A percentile compares a stretch with the other conserved stretches of the same genome.
phyloP scores from a whole-genome alignment of 2,113 vertebrate species.

The Lanius ludovicianus region DNA sequence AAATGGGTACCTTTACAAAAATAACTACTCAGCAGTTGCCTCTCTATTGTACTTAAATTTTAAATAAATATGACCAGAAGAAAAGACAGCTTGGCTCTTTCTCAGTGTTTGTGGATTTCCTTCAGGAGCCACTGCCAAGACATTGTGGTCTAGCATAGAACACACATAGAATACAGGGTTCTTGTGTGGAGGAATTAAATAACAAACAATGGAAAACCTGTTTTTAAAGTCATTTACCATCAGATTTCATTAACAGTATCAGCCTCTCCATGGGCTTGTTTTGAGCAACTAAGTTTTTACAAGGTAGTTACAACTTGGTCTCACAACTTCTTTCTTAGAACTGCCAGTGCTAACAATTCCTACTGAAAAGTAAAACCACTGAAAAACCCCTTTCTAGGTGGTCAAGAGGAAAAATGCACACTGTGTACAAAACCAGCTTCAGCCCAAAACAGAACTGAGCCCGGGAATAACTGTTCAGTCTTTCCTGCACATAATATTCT shows the following conservation, averaged over 20 bases:
- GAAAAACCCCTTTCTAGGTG: conserved; percentile 6
- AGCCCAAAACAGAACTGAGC: conserved; percentile 46
- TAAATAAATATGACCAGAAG: background rate
- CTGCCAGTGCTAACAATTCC: background rate
- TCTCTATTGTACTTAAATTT: background rate
- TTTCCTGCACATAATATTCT: conserved; percentile 22
- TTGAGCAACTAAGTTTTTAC: background rate
- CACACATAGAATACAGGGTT: background rate
- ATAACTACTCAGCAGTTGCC: background rate
- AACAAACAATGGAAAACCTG: background rate
- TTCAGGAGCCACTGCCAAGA: background rate
- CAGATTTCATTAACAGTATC: background rate
- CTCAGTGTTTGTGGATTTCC: background rate
- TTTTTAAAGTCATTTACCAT: background rate
- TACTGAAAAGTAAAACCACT: background rate
- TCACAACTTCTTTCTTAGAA: background rate
- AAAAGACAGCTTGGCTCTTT: background rate
- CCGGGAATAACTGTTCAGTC: conserved; percentile 60
- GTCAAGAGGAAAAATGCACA: conserved; percentile 36
- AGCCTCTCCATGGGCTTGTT: background rate
- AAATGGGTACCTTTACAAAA: background rate
- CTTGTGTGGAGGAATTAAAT: background rate
- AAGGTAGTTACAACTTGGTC: background rate
- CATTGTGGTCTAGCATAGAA: background rate
- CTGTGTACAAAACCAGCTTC: conserved; percentile 30